Evolutionary conservation across 1,140 invertebrate genomes (phyloP).

Genomic region (Leptestheria dahalacensis): DNA sequence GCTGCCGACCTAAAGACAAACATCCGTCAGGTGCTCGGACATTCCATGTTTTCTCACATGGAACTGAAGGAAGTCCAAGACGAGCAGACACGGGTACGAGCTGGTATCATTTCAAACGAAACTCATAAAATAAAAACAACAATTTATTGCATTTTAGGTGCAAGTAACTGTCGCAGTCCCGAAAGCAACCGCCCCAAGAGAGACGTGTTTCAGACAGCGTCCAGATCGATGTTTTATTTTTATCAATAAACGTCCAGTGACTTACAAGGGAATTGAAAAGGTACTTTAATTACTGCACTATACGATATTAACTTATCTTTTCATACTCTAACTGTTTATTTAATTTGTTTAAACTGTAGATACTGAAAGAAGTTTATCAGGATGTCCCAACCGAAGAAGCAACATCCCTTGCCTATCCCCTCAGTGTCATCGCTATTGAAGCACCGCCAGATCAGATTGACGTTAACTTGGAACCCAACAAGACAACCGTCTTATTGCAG

Average conservation of each 20-base stretch:
- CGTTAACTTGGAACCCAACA: constrained; percentile 49
- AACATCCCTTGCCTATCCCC: constrained; percentile 27
- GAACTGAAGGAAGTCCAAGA: constrained; percentile 17
- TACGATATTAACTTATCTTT: constrained; percentile 5
- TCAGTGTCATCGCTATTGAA: constrained; percentile 33
- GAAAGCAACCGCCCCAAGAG: constrained; percentile 18
- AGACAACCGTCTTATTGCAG: constrained; percentile 37
- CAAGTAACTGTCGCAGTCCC: constrained; percentile 22
- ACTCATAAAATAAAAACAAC: too few relatives aligned
- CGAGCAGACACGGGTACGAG: neutral
- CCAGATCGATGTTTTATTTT: constrained; percentile 28
- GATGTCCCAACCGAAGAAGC: constrained; percentile 5
- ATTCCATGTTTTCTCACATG: constrained; percentile 30
- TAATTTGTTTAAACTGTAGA: too few relatives aligned
- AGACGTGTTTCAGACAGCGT: constrained; percentile 24
- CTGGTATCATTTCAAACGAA: too few relatives aligned
- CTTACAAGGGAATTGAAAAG: constrained; percentile 39
- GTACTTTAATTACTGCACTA: constrained; percentile 24
- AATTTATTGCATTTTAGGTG: too few relatives aligned
- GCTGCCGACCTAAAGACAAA: constrained; percentile 30
- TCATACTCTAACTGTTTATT: constrained; percentile 7
- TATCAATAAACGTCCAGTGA: constrained; percentile 42
- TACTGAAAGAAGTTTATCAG: constrained; percentile 26
- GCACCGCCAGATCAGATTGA: constrained; percentile 35
- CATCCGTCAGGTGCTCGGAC: constrained; percentile 31